Percentiles rank a stretch among this genome's conserved stretches.
phyloP scores from a whole-genome alignment of 2,797 vertebrate genomes.

The Sebastolobus altivelis region DNA sequence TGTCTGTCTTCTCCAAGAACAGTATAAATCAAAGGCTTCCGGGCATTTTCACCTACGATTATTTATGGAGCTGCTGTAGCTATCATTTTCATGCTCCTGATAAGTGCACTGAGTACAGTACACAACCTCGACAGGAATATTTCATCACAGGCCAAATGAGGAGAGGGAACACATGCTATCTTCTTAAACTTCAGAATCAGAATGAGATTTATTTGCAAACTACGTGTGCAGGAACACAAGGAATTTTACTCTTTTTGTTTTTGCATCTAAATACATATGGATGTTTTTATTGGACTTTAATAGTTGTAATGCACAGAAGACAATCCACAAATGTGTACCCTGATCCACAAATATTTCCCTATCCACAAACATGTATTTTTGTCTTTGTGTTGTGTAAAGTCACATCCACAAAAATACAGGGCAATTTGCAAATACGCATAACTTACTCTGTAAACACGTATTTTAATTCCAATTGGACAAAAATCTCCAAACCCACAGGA shows the following conservation, averaged over 20 bases:
- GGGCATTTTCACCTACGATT: conserved; percentile 57
- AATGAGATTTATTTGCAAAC: neutral
- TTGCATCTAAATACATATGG: neutral
- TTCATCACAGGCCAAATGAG: conserved; percentile 58
- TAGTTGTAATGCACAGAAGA: no score
- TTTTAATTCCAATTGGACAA: no score
- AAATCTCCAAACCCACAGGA: no score
- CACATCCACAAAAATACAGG: no score
- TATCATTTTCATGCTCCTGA: conserved; percentile 62
- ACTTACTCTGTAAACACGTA: no score
- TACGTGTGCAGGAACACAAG: neutral
- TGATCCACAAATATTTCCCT: no score
- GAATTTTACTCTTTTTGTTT: neutral
- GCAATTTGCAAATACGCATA: no score
- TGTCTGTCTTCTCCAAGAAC: conserved; percentile 58
- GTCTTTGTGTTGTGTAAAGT: no score
- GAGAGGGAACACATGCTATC: conserved; percentile 37
- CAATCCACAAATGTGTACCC: no score
- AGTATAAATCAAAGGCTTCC: conserved; percentile 59
- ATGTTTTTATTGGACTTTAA: neutral
- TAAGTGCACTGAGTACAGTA: conserved; percentile 63
- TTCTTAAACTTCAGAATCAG: conserved; percentile 20
- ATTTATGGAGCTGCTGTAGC: conserved; percentile 65
- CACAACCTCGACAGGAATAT: conserved; percentile 59
- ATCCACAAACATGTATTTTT: no score